These are phyloP conservation scores for Drosophila yooni DNA, from an alignment of 2,888 invertebrate genomes.

Conservation along the genomic window DNA sequence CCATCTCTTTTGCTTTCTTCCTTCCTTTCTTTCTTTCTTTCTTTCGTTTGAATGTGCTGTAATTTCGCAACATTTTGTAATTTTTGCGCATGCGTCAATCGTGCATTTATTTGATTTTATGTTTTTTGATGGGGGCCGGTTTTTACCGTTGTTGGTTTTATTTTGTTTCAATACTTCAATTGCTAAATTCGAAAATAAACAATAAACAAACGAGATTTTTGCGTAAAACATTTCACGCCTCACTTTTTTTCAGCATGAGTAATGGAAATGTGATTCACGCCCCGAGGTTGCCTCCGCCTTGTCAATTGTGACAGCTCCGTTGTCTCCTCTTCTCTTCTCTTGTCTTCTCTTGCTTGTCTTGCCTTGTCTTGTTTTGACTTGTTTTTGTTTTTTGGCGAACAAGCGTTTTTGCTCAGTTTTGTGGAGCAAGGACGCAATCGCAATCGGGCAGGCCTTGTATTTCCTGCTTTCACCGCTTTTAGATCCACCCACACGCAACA, in stretches of 20 bases:
- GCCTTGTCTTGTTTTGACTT: conserved; percentile 18
- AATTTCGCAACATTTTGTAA: conserved; percentile 74
- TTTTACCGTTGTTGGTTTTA: conserved; percentile 49
- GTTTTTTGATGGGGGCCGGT: conserved; percentile 28
- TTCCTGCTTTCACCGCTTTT: conserved; percentile 71
- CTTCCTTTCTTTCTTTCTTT: conserved; percentile 2
- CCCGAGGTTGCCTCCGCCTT: conserved; percentile 49
- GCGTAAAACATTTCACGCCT: conserved; percentile 41
- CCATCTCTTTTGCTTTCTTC: conserved; percentile 4
- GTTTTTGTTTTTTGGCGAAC: not conserved
- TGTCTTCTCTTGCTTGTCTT: not conserved
- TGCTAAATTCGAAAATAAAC: conserved; percentile 58
- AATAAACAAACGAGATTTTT: conserved; percentile 47
- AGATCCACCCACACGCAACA: conserved; percentile 31
- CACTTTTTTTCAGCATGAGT: conserved; percentile 52
- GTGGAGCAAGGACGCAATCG: conserved; percentile 71
- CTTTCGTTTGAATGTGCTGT: conserved; percentile 53
- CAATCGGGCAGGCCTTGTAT: conserved; percentile 68
- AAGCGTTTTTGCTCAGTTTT: conserved; percentile 37
- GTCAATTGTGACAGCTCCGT: conserved; percentile 69
- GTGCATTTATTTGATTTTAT: conserved; percentile 1
- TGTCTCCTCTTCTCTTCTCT: not conserved
- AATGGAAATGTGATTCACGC: conserved; percentile 66
- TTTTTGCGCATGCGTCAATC: conserved; percentile 67
- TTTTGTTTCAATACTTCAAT: conserved; percentile 39